Evolutionary conservation across 1,140 invertebrate genomes (phyloP), one percentile per base, ranked within the genome.

Genomic region (Caerostris extrusa): DNA sequence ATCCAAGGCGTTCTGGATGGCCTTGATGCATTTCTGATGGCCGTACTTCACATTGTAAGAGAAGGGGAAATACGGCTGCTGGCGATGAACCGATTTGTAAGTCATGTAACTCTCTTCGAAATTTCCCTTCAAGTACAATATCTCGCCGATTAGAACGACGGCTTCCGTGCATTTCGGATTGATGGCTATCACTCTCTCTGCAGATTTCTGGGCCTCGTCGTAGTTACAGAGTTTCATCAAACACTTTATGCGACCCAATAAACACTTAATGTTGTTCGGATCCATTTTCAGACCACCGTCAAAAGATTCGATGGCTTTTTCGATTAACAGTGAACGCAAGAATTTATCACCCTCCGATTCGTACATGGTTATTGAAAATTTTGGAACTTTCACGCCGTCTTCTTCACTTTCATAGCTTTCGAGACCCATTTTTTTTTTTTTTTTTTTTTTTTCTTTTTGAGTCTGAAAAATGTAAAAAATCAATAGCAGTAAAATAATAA

Each of bases 281-380:
- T 85, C 56, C 14, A 19, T 8, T 19, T 67, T 60, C 10, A 92
- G 56, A 50, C 60, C 91, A 7, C 1, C 56, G 17, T 92, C 56
- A 61, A 85, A 92, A 53, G 7, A 57, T 6, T 7, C 53, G 4
- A 92, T 92, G 8, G 91, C 91, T 85, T 67, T 86, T 5, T 92
- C 8, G 12, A 34, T 57, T 14, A 19, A 19, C 1, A 8, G 3
- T 50, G 19, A 5, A 5, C 19, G 58, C 1, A 67, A 6, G 17
- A 85, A 60, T 34, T 67, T 67, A 12, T 81, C 88, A 5, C 92
- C 92, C 60, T 87, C 64, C 64, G 92, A 71, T 4, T 88, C 77
- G 50, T 60, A 85, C 69, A 93, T 34, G 2, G 61, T 58, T 14
- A 81, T 77, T 50, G 92, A 69, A 60, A 77, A 88, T 64, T 93